Evolutionary conservation across 2,888 invertebrate genomes (phyloP), one percentile per base, ranked within the genome.

Genomic region (Chirona hameri): DNA sequence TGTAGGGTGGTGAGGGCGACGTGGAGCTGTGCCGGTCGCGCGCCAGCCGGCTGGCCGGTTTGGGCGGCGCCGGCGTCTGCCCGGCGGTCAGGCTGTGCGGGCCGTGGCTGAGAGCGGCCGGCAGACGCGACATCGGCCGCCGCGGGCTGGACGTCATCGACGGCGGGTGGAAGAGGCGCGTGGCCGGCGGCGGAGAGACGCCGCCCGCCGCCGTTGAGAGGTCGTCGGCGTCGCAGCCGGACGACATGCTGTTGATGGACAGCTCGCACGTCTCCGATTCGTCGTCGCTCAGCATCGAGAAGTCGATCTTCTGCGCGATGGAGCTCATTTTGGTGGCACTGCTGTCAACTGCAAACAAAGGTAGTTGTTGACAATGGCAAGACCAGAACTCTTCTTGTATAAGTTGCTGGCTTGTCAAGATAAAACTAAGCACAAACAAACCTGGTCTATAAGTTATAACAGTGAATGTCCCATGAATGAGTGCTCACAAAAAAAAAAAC

Each of bases 1-100:
- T 84, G 57, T 85, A 84, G 4, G 85, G 84, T 15, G 85, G 85
- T 3, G 85, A 85, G 24, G 81, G 82, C 4, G 83, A 83, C 27
- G 57, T 60, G 39, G 69, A 80, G 52, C 27, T 48, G 52, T 29
- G 80, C 80, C 80, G 48, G 55, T 80, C 52, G 52, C 80, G 80
- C 52, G n/a, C 52, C 80, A 52, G 52, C 24, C 80, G 80, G 52
- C 52, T 29, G 80, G 80, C 52, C 4, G 15, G 14, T 2, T 29
- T 27, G n/a, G 80, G 48, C 80, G 48, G 29, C n/a, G 48, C 79
- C 80, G 80, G 80, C n/a, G 80, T 80, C 76, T 46, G 46, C 3
- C 76, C 52, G 79, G 79, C n/a, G n/a, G 79, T n/a, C 27, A 48
- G 46, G 1, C 24, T 46, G 27, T n/a, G 52, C 27, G 27, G 9